Evolutionary conservation across 2,113 vertebrate species (phyloP).

Genomic region (Electrona antarctica): DNA sequence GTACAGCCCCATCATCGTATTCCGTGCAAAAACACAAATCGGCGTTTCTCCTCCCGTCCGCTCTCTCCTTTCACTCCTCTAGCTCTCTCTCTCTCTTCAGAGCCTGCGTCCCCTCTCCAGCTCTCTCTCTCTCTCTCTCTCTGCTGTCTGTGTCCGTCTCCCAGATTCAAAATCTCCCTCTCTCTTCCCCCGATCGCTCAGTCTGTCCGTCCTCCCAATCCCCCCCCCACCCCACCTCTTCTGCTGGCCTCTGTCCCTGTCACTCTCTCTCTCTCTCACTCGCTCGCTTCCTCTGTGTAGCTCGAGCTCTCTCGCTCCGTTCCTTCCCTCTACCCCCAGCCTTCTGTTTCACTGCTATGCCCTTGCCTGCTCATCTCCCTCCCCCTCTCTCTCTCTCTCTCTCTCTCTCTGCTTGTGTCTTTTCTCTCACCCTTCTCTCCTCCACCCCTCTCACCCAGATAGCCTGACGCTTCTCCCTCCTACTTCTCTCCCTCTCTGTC

Average conservation of each 20-base stretch:
- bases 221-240: slow-evolving; percentile 20
- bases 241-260: slow-evolving; percentile 29
- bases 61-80: slow-evolving; percentile 41
- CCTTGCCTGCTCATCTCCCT: slow-evolving; percentile 75
- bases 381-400: slow-evolving; percentile 28
- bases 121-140: slow-evolving; percentile 70
- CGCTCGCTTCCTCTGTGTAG: slow-evolving; percentile 37
- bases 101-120: slow-evolving; percentile 70
- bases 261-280: slow-evolving; percentile 31
- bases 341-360: slow-evolving; percentile 73
- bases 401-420: slow-evolving; percentile 49
- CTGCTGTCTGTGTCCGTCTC: slow-evolving; percentile 67
- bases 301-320: slow-evolving; percentile 60
- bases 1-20: slow-evolving; percentile 83
- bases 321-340: slow-evolving; percentile 65
- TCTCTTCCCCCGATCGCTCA: slow-evolving; percentile 72
- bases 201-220: slow-evolving; percentile 65
- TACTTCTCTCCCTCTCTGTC: slow-evolving; percentile 63
- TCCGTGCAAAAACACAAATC: slow-evolving; percentile 68
- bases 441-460: slow-evolving; percentile 66
- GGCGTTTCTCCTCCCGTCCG: slow-evolving; percentile 50
- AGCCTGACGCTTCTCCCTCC: slow-evolving; percentile 64
- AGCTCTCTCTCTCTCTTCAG: slow-evolving; percentile 51
- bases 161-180: slow-evolving; percentile 83
- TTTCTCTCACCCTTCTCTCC: slow-evolving; percentile 53